Evolutionary conservation across 1,140 invertebrate genomes (phyloP), one percentile per base, ranked within the genome.

Genomic region (Chionoecetes opilio): DNA sequence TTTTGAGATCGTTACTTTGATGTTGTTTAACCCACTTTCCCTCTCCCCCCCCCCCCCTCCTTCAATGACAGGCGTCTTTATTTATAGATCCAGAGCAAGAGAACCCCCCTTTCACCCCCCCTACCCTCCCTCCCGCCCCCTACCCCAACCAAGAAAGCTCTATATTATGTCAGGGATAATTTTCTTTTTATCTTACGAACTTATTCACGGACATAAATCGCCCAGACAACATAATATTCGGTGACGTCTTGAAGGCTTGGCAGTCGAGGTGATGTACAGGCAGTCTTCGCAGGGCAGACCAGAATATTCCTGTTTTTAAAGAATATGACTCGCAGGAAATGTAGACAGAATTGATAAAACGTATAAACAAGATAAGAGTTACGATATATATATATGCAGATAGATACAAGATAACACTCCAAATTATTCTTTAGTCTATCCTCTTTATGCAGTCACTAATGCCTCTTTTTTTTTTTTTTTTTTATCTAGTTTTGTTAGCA

Each of bases 91-190:
- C 63, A 75, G 63, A 21, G 63, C 63, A n/a, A n/a, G 63, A 75
- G 21, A n/a, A n/a, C 6, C 21, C 5, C 21, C 21, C 63, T n/a
- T n/a, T n/a, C n/a, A n/a, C n/a, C n/a, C n/a, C n/a, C n/a, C n/a
- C n/a, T n/a, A n/a, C n/a, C n/a, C n/a, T n/a, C n/a, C n/a, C n/a
- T n/a, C n/a, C n/a, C n/a, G n/a, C n/a, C n/a, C n/a, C n/a, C n/a
- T n/a, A n/a, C n/a, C n/a, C n/a, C n/a, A n/a, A n/a, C n/a, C n/a
- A n/a, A n/a, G n/a, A n/a, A n/a, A 75, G 63, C 1, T 75, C 21
- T 75, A 75, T 75, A 75, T n/a, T 75, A n/a, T 75, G 63, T 75
- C 63, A n/a, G n/a, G 21, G n/a, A 75, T 75, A 75, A 21, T 75
- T 75, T 11, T 21, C 21, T 21, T 75, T n/a, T 75, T n/a, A n/a